Evolutionary conservation across 2,888 invertebrate species (phyloP).

Genomic region (Caenorhabditis zanzibari): DNA sequence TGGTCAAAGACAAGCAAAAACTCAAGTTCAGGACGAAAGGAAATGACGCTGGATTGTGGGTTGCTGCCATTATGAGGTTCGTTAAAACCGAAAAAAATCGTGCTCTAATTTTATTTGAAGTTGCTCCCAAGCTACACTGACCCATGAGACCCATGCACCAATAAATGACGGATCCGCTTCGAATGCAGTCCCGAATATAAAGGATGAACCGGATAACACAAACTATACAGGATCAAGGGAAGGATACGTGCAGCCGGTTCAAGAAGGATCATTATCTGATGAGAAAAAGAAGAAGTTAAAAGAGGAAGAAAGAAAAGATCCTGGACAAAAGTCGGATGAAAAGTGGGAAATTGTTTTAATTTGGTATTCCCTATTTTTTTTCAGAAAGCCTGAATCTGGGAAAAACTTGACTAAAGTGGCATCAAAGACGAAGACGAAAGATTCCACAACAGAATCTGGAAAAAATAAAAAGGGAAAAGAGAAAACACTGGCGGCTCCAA

Average conservation of each 20-base stretch:
- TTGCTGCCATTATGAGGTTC: constrained; percentile 20
- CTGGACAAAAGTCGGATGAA: not conserved
- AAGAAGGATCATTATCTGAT: not conserved
- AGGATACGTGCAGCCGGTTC: constrained; percentile 1
- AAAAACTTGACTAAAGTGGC: not conserved
- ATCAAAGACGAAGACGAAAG: constrained; percentile 9
- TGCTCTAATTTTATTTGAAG: not conserved
- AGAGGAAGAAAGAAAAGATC: not conserved
- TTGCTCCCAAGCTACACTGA: not conserved
- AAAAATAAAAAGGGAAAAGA: not conserved
- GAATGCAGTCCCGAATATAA: not conserved
- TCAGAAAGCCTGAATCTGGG: not conserved
- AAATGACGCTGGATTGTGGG: constrained; percentile 1
- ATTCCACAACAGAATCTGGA: not conserved
- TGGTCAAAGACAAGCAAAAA: constrained; percentile 14
- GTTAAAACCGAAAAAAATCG: too few relatives aligned
- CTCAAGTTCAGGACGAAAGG: constrained; percentile 5
- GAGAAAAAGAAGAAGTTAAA: not conserved
- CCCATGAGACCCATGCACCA: constrained; percentile 7
- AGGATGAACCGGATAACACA: constrained; percentile 4
- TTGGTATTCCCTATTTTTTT: not conserved
- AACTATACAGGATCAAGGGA: constrained; percentile 14
- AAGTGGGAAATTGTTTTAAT: not conserved
- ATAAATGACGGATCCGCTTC: not conserved
- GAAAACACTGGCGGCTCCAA: not conserved